Evolutionary conservation across 1,140 invertebrate species (phyloP), one percentile per base, ranked within the genome.

Genomic region (Globodera rostochiensis): DNA sequence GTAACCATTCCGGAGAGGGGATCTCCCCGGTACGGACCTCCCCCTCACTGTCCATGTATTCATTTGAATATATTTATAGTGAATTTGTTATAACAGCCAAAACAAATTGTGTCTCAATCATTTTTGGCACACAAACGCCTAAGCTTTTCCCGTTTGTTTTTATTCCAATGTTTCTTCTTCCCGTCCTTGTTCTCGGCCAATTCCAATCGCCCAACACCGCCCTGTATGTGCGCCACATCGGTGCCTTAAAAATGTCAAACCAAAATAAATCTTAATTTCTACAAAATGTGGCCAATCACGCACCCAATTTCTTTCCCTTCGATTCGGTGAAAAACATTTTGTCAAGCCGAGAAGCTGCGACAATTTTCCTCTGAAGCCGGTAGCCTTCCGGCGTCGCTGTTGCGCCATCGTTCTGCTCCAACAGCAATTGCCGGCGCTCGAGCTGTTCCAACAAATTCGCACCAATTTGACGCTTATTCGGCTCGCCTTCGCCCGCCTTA

Each of bases 101-200:
- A 36, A 9, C 66, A 50, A 19, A 49, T 3, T 5, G 15, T 47
- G 79, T 70, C 80, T 60, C 4, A 69, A 83, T 81, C 80, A 81
- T 70, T 57, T 83, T n/a, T 71, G 53, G 57, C 67, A 76, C 73
- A 83, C n/a, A 82, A 15, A 53, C 81, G 64, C 15, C 81, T 49
- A 36, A 82, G 79, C 49, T 82, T 83, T 53, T 83, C 82, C 50
- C 81, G 53, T 82, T 82, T 82, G n/a, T 83, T 83, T 66, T 45
- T 46, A 60, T 82, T 82, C 25, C 67, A 60, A 74, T 82, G 81
- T 45, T 83, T 82, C 67, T 82, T 82, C 9, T 13, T 74, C 19
- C 66, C 45, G 46, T 77, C 60, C 13, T 6, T 13, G 11, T 49
- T 45, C 19, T 11, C 57, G 7, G 73, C 8, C 57, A 46, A 11